Evolutionary conservation across 2,888 invertebrate species (phyloP), one percentile per base, ranked within the genome.

Genomic region (Amitus sp.): DNA sequence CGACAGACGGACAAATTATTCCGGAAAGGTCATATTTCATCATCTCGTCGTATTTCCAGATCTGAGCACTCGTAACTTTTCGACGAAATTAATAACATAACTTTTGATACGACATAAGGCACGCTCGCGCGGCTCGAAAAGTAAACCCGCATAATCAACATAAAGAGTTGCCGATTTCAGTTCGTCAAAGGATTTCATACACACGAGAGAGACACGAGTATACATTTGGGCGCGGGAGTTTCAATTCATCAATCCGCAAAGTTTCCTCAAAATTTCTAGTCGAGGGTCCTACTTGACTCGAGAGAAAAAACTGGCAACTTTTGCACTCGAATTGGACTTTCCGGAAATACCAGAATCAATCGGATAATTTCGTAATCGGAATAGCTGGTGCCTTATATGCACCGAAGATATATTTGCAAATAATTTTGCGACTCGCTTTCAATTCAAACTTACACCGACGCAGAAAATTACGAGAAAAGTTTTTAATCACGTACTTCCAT

Each of bases 401-500:
- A n/a, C n/a, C n/a, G n/a, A n/a, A n/a, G n/a, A n/a, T n/a, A n/a
- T n/a, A n/a, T n/a, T n/a, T n/a, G n/a, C 56, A 59, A 65, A 62
- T 58, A 65, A 65, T 65, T 65, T 65, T 59, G 56, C 54, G 58
- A 52, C 48, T 43, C 30, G 43, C 65, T 63, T 70, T 73, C 71
- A 68, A 70, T 68, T 67, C 62, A 60, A 68, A 69, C 67, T 73
- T 71, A 69, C 71, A 71, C 60, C 59, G 66, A 65, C 40, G 47
- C 50, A 52, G 61, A 66, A 75, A 76, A 72, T 75, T 71, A 71
- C 73, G 70, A 65, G 65, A 58, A 60, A 74, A 75, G 70, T 73
- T 75, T 75, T 74, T 75, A 75, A 75, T 73, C 73, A 69, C 73
- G 73, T 71, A 69, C 69, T 68, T 71, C 69, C 73, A 73, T 74